These are phyloP conservation scores for Oncorhynchus kisutch DNA, from an alignment of 2,113 vertebrate genomes.

Conservation along the genomic window DNA sequence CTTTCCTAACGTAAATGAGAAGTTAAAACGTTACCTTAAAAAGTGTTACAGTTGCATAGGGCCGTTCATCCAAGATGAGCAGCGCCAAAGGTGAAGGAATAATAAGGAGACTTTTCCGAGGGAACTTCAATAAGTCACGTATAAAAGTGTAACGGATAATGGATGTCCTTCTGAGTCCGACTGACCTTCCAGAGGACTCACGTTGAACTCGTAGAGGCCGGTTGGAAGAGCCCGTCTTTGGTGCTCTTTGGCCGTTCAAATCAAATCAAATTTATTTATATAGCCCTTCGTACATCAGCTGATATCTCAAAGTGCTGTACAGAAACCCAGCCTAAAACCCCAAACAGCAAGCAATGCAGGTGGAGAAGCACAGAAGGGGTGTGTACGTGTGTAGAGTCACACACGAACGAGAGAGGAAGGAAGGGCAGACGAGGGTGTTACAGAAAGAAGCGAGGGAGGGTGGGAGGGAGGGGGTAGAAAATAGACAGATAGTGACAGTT, in stretches of 20 bases:
- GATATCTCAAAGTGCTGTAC: too few species aligned
- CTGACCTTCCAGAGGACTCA: constrained; percentile 50
- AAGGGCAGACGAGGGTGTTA: constrained; percentile 14
- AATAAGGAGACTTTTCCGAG: neutral
- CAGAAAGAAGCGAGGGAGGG: neutral
- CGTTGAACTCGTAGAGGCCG: constrained; percentile 33
- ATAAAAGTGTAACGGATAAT: constrained; percentile 1
- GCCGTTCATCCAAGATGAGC: neutral
- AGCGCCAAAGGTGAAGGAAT: neutral
- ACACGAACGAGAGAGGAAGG: constrained; percentile 30
- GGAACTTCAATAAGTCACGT: neutral
- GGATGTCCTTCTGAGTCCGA: constrained; percentile 9
- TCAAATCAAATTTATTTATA: too few species aligned
- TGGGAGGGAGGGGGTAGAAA: constrained; percentile 3
- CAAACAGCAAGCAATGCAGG: too few species aligned
- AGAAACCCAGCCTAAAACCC: too few species aligned
- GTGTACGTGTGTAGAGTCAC: constrained; percentile 71
- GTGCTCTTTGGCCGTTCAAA: constrained; percentile 14
- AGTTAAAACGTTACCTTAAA: too few species aligned
- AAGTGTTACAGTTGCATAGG: too few species aligned
- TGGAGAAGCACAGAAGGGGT: too few species aligned
- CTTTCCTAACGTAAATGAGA: too few species aligned
- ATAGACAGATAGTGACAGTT: constrained; percentile 14
- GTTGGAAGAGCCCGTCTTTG: constrained; percentile 21
- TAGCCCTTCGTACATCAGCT: too few species aligned